Percentiles rank a stretch among this genome's conserved stretches.
Evolutionary conservation across 2,888 invertebrate genomes (phyloP).

Genomic region (Lithophane leautieri): DNA sequence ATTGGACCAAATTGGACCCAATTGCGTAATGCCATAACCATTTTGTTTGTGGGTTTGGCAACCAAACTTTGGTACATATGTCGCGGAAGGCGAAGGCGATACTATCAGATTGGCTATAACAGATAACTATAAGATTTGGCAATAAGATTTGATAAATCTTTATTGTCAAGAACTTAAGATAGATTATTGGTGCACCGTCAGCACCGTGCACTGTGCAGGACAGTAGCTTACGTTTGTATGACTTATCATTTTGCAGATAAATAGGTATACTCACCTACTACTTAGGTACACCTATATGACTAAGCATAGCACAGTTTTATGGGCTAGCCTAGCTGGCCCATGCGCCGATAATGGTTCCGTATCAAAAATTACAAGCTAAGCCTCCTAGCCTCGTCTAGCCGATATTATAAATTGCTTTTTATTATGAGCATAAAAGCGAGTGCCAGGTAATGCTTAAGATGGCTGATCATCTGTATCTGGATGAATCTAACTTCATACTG

Average conservation of each 20-base stretch:
- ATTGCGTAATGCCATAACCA: conserved; percentile 63
- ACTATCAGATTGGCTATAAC: conserved; percentile 12
- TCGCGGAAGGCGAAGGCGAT: not conserved
- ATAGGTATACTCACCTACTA: no score
- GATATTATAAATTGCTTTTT: not conserved
- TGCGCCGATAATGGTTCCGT: not conserved
- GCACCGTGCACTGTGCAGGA: not conserved
- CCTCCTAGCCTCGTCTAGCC: not conserved
- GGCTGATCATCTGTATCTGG: no score
- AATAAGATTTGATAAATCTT: no score
- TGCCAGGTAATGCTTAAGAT: not conserved
- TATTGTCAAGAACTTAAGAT: not conserved
- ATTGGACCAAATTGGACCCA: conserved; percentile 70
- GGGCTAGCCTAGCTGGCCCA: not conserved
- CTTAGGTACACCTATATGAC: not conserved
- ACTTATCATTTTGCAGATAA: not conserved
- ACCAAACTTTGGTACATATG: conserved; percentile 46
- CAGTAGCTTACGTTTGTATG: not conserved
- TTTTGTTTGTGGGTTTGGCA: conserved; percentile 51
- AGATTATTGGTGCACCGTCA: conserved; percentile 4
- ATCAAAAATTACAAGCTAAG: not conserved
- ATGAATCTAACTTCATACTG: not conserved
- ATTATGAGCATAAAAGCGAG: not conserved
- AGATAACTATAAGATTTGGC: no score
- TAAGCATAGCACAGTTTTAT: not conserved